Conservation (phyloP, 2,888 invertebrate genomes). For the Protula sp. region DNA sequence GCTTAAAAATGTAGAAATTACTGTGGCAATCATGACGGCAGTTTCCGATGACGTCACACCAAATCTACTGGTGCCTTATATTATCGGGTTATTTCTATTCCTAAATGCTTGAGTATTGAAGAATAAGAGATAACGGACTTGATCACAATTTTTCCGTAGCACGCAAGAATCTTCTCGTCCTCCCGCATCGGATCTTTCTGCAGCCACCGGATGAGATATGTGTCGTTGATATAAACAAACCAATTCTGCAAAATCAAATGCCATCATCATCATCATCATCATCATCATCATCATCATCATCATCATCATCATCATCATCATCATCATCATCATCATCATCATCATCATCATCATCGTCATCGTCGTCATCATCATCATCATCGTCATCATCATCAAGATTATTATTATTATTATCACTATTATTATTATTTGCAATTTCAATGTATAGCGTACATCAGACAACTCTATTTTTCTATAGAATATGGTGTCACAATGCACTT, state of each 20-base stretch:
- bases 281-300: background rate
- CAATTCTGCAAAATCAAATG: conserved; percentile 25
- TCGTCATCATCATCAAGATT: too few relatives aligned
- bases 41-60: too few relatives aligned
- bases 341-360: background rate
- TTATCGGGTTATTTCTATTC: too few relatives aligned
- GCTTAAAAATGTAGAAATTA: too few relatives aligned
- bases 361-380: background rate
- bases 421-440: too few relatives aligned
- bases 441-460: too few relatives aligned
- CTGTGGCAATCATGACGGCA: too few relatives aligned
- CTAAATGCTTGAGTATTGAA: too few relatives aligned
- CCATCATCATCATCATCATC: background rate
- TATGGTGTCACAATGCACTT: too few relatives aligned
- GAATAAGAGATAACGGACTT: conserved; percentile 33
- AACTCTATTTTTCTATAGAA: too few relatives aligned
- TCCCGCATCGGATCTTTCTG: conserved; percentile 33
- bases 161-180: conserved; percentile 40
- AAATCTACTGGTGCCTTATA: too few relatives aligned
- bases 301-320: background rate
- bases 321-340: background rate
- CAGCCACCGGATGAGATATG: conserved; percentile 34
- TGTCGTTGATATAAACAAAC: conserved; percentile 31
- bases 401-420: too few relatives aligned
- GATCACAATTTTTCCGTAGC: conserved; percentile 39